Evolutionary conservation across 2,797 vertebrate species (phyloP).

Genomic region (Danio tinwini): DNA sequence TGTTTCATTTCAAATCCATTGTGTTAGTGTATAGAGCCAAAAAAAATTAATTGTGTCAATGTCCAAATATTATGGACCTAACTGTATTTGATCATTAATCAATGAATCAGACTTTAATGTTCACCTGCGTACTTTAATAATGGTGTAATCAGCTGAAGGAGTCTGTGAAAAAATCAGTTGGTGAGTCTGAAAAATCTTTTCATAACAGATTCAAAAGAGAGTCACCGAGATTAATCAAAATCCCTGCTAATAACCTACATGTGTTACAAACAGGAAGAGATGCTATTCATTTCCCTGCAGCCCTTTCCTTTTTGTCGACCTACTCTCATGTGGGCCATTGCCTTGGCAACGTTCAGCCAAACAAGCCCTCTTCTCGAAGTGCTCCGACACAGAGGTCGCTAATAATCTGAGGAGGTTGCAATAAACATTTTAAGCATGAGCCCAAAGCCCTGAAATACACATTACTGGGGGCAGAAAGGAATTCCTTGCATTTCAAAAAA

Average conservation of each 20-base stretch:
- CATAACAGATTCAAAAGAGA: not conserved
- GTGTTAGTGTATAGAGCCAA: too few species aligned
- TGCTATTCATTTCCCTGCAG: constrained; percentile 51
- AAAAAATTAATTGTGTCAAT: too few species aligned
- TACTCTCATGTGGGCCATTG: constrained; percentile 72
- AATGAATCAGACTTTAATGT: not conserved
- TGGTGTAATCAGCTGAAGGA: not conserved
- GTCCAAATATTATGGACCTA: too few species aligned
- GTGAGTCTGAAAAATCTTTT: not conserved
- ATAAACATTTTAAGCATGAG: constrained; percentile 75
- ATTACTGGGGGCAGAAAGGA: constrained; percentile 63
- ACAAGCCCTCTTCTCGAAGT: constrained; percentile 72
- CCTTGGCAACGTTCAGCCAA: constrained; percentile 79
- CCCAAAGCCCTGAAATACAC: constrained; percentile 73
- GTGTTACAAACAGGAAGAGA: constrained; percentile 46
- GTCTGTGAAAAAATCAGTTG: not conserved
- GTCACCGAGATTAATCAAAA: not conserved
- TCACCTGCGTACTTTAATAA: not conserved
- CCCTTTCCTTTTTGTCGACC: constrained; percentile 64
- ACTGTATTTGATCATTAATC: not conserved
- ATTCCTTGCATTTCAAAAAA: constrained; percentile 63
- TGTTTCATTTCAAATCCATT: too few species aligned
- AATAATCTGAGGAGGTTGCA: constrained; percentile 74
- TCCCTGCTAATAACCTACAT: not conserved
- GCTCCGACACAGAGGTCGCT: constrained; percentile 76